Conservation (phyloP, 2,113 vertebrate genomes). For the Lophochroa leadbeateri region DNA sequence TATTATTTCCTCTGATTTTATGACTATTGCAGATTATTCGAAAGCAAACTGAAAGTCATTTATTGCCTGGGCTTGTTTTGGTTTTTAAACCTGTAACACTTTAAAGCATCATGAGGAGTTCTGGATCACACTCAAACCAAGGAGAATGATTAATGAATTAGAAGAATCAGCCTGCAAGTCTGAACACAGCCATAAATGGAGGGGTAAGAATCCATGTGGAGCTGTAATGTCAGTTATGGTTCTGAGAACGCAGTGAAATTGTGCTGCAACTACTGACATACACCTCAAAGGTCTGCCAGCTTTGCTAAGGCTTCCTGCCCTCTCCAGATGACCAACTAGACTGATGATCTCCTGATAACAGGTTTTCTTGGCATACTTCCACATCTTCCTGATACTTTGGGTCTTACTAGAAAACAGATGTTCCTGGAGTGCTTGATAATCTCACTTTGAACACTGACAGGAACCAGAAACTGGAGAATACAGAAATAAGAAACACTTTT, state of each 20-base stretch:
- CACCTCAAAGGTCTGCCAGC: not conserved
- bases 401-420: slow-evolving; percentile 50
- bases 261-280: not conserved
- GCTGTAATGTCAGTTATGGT: not conserved
- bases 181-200: not conserved
- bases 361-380: not conserved
- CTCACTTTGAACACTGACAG: not conserved
- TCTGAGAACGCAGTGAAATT: not conserved
- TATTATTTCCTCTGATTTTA: slow-evolving; percentile 45
- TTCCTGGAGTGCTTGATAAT: not conserved
- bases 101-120: not conserved
- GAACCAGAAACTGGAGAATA: slow-evolving; percentile 13
- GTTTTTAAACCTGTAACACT: not conserved
- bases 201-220: not conserved
- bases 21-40: slow-evolving; percentile 18
- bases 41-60: not conserved
- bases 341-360: not conserved
- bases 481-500: not conserved
- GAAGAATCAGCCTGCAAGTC: not conserved
- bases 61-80: slow-evolving; percentile 1
- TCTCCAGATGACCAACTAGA: not conserved
- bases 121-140: not conserved
- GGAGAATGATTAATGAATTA: not conserved
- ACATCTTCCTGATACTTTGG: not conserved
- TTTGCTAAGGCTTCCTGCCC: not conserved